Conservation (phyloP, 37 sponge, comb jelly and placozoan species). For the Haliclona indistincta region DNA sequence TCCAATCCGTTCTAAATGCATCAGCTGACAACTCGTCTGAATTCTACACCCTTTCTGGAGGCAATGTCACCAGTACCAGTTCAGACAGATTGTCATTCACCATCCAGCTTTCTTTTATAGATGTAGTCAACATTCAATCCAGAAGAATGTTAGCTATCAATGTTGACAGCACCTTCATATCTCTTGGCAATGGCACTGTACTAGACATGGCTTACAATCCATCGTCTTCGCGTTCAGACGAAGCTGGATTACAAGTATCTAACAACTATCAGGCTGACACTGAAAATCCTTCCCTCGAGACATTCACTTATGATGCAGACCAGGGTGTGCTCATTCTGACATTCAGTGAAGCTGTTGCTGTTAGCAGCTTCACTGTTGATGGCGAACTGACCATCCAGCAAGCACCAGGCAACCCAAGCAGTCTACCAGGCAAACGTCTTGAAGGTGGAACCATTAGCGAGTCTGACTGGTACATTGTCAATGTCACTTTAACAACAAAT, state of each 20-base stretch:
- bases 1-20: slow-evolving; percentile 45
- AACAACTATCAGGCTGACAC: slow-evolving; percentile 36
- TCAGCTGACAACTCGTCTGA: slow-evolving; percentile 8
- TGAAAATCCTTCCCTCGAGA: slow-evolving; percentile 42
- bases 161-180: slow-evolving; percentile 44
- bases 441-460: slow-evolving; percentile 16
- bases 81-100: slow-evolving; percentile 35
- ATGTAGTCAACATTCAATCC: slow-evolving; percentile 70
- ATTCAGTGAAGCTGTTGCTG: slow-evolving; percentile 69
- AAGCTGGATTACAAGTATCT: slow-evolving; percentile 15
- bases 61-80: slow-evolving; percentile 44
- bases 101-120: slow-evolving; percentile 61
- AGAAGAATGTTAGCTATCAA: slow-evolving; percentile 30
- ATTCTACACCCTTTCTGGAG: slow-evolving; percentile 62
- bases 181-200: slow-evolving; percentile 37
- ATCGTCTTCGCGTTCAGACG: slow-evolving; percentile 42
- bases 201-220: slow-evolving; percentile 72
- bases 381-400: slow-evolving; percentile 3
- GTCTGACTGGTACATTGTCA: slow-evolving; percentile 80
- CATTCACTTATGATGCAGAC: slow-evolving; percentile 73
- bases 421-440: slow-evolving; percentile 1
- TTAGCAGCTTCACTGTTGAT: slow-evolving; percentile 33
- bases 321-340: slow-evolving; percentile 62
- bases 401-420: neutral
- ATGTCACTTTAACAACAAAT: slow-evolving; percentile 55